These are phyloP conservation scores for Drosophila melanica DNA, from an alignment of 1,140 invertebrate genomes.

Conservation along the genomic window DNA sequence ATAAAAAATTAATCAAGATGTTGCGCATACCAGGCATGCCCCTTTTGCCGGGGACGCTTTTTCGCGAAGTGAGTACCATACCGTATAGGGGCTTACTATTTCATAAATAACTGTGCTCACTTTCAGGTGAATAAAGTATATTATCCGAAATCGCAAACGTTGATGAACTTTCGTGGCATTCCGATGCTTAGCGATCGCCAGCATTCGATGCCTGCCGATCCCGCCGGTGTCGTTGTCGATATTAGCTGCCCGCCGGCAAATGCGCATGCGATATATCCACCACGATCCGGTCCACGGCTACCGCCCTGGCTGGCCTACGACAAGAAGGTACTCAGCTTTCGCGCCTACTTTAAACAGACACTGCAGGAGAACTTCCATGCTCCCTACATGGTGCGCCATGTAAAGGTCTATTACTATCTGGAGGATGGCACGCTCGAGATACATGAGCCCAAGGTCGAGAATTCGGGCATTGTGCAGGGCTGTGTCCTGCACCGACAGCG, in stretches of 20 bases:
- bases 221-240: slow-evolving; percentile 54
- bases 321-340: slow-evolving; percentile 92
- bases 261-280: slow-evolving; percentile 88
- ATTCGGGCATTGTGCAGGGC: slow-evolving; percentile 91
- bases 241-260: slow-evolving; percentile 69
- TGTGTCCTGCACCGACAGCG: slow-evolving; percentile 76
- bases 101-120: background rate
- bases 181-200: slow-evolving; percentile 80
- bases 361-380: slow-evolving; percentile 89
- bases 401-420: slow-evolving; percentile 94
- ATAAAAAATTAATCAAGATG: slow-evolving; percentile 49
- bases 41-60: slow-evolving; percentile 73
- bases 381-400: slow-evolving; percentile 89
- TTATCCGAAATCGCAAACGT: slow-evolving; percentile 84
- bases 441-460: slow-evolving; percentile 88
- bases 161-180: slow-evolving; percentile 82
- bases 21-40: slow-evolving; percentile 81
- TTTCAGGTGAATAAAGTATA: slow-evolving; percentile 85
- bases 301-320: slow-evolving; percentile 94
- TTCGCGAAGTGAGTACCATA: slow-evolving; percentile 71
- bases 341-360: slow-evolving; percentile 94
- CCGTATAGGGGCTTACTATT: too few species aligned
- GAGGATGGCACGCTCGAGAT: slow-evolving; percentile 96
- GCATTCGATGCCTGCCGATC: slow-evolving; percentile 43
- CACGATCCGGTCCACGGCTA: slow-evolving; percentile 88